phyloP scores from a whole-genome alignment of 2,888 invertebrate species.

The Apodemia duryi region DNA sequence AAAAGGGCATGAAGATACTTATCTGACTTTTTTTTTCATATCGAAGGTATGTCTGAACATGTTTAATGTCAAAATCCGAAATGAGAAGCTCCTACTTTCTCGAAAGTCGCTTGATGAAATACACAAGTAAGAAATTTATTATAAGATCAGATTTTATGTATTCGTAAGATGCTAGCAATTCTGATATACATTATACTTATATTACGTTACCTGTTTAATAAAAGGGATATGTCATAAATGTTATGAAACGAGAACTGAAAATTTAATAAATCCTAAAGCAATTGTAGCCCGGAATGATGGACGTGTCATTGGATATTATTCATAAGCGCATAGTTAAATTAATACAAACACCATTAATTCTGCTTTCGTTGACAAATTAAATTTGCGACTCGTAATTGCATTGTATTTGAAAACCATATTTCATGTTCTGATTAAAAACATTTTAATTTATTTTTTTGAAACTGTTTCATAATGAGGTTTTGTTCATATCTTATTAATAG shows the following conservation, averaged over 20 bases:
- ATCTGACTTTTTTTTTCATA: too few relatives aligned
- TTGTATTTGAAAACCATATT: conserved; percentile 29
- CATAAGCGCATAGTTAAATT: conserved; percentile 8
- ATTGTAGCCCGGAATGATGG: conserved; percentile 4
- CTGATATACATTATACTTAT: too few relatives aligned
- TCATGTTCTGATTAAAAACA: conserved; percentile 3
- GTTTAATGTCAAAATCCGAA: too few relatives aligned
- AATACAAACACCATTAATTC: conserved; percentile 9
- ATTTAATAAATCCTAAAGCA: not conserved
- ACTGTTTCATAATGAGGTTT: not conserved
- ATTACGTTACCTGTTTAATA: not conserved
- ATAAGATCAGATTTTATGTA: too few relatives aligned
- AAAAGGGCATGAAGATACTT: too few relatives aligned
- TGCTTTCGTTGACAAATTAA: conserved; percentile 9
- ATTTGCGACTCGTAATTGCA: conserved; percentile 1
- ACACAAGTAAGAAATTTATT: too few relatives aligned
- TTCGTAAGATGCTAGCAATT: too few relatives aligned
- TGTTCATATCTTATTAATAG: too few relatives aligned
- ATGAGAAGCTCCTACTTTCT: too few relatives aligned
- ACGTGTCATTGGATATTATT: conserved; percentile 1
- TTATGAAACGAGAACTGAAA: not conserved
- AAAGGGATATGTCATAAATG: not conserved
- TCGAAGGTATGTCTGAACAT: too few relatives aligned
- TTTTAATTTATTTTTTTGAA: not conserved
- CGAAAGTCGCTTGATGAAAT: too few relatives aligned